These are phyloP conservation scores for Drosophila elegans DNA, from an alignment of 1,140 invertebrate species.

Conservation along the genomic window DNA sequence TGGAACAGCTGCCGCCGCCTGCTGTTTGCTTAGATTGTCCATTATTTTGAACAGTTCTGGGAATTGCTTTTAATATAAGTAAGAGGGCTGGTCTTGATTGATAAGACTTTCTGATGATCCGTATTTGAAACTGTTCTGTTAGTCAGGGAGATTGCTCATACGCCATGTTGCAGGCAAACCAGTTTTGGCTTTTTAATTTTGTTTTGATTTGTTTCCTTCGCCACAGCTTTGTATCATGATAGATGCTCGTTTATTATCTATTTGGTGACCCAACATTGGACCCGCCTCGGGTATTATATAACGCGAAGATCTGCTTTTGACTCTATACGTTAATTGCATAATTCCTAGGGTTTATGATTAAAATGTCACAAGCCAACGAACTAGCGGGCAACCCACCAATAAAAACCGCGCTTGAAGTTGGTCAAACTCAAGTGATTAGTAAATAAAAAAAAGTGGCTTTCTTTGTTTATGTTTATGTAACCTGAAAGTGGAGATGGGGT, in stretches of 20 bases:
- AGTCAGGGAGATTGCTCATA: slow-evolving; percentile 35
- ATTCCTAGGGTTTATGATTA: slow-evolving; percentile 61
- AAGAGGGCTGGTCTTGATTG: slow-evolving; percentile 5
- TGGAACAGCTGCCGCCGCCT: slow-evolving; percentile 57
- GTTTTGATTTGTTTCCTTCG: slow-evolving; percentile 40
- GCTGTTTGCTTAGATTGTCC: slow-evolving; percentile 38
- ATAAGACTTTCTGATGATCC: slow-evolving; percentile 9
- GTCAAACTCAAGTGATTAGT: slow-evolving; percentile 66
- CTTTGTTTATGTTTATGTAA: slow-evolving; percentile 45
- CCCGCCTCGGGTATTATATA: slow-evolving; percentile 52
- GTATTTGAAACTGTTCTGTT: not conserved
- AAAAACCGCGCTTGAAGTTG: slow-evolving; percentile 38
- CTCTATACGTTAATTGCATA: slow-evolving; percentile 68
- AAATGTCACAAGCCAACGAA: slow-evolving; percentile 76
- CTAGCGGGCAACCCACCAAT: slow-evolving; percentile 36
- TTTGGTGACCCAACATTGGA: slow-evolving; percentile 59
- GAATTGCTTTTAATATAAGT: slow-evolving; percentile 5
- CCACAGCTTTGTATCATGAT: slow-evolving; percentile 60
- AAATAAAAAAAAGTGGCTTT: slow-evolving; percentile 41
- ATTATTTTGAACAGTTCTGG: slow-evolving; percentile 17
- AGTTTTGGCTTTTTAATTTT: slow-evolving; percentile 23
- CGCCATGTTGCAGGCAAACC: slow-evolving; percentile 25
- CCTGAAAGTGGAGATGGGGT: slow-evolving; percentile 18
- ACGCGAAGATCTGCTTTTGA: slow-evolving; percentile 49
- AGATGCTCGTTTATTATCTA: slow-evolving; percentile 70